Base-by-base conservation (phyloP, 2,797 vertebrate species). In the Sebastiscus tertius region DNA sequence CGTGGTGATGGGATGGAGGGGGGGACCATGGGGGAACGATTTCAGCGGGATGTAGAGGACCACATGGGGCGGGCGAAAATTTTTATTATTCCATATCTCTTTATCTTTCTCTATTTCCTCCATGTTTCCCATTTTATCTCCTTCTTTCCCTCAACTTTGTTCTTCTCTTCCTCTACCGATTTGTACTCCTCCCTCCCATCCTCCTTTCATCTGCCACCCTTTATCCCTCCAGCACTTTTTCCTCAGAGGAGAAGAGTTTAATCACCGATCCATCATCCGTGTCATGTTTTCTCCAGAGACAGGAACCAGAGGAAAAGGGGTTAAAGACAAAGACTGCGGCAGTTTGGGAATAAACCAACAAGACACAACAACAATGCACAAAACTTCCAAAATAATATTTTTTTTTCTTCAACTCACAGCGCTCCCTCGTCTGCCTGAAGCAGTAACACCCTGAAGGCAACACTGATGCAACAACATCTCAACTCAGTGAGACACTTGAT, bases 401-500 rank as follows among this genome's bases (percentile, higher is more conserved):
- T 14, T 4, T 10, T 60, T 27, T 29, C 18, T 6, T 75, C 4
- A 52, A 27, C 54, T 39, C 49, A 39, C 75, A 59, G 65, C 20
- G 39, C 60, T 85, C 75, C 34, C 71, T 10, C 26, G 5, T 59
- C 75, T 70, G 82, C 77, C 61, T 52, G 27, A 2, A 79, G 86
- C 75, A 75, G 27, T 5, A 72, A 80, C 71, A 74, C 29, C 79
- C 78, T 27, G 75, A 71, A 83, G 86, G 87, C 63, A 79, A 66
- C 77, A 1, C 86, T 83, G 86, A 83, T 46, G 81, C 75, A 86
- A 89, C 55, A 77, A 29, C 62, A 70, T 77, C 58, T 80, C 71
- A 72, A 55, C 62, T 42, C 68, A 42, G 10, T 1, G 5, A 80
- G 27, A n/a, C 22, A 42, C 55, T 36, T 24, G 46, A 49, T 20